Conservation (phyloP, 2,888 invertebrate species). For the Xestia xanthographa region DNA sequence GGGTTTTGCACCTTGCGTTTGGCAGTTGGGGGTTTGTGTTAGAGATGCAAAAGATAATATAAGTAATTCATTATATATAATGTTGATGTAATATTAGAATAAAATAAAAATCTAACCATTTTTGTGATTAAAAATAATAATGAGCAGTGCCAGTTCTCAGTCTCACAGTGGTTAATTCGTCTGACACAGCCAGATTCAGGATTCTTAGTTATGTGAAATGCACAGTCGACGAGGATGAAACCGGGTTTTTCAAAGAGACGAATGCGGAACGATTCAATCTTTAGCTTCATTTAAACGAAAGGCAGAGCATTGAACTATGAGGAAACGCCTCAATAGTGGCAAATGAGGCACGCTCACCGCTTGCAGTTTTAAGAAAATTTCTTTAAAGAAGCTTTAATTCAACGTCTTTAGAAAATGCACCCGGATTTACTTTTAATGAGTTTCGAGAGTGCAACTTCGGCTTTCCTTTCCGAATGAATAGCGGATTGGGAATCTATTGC, state of each 20-base stretch:
- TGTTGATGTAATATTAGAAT: neutral
- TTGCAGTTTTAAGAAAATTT: constrained; percentile 87
- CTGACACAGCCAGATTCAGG: constrained; percentile 52
- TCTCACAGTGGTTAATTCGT: constrained; percentile 38
- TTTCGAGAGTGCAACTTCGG: constrained; percentile 87
- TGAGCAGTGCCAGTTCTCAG: constrained; percentile 24
- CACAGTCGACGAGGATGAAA: constrained; percentile 62
- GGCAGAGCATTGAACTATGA: constrained; percentile 80
- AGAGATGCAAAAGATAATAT: neutral
- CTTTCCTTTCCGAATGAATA: constrained; percentile 87
- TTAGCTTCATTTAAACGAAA: constrained; percentile 81
- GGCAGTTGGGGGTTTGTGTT: neutral
- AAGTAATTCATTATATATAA: neutral
- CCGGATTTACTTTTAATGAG: constrained; percentile 90
- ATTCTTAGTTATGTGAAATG: constrained; percentile 64
- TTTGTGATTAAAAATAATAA: constrained; percentile 29
- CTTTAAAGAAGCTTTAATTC: constrained; percentile 87
- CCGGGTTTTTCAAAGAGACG: constrained; percentile 72
- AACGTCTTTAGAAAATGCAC: constrained; percentile 89
- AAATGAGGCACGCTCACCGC: constrained; percentile 87
- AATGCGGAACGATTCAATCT: constrained; percentile 79
- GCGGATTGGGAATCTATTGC: constrained; percentile 73
- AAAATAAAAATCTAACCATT: neutral
- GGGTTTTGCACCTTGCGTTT: constrained; percentile 21
- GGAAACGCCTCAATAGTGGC: constrained; percentile 86